Percentiles rank a stretch among this genome's conserved stretches.
phyloP scores from a whole-genome alignment of 2,888 invertebrate species.

The Apeira syringaria region DNA sequence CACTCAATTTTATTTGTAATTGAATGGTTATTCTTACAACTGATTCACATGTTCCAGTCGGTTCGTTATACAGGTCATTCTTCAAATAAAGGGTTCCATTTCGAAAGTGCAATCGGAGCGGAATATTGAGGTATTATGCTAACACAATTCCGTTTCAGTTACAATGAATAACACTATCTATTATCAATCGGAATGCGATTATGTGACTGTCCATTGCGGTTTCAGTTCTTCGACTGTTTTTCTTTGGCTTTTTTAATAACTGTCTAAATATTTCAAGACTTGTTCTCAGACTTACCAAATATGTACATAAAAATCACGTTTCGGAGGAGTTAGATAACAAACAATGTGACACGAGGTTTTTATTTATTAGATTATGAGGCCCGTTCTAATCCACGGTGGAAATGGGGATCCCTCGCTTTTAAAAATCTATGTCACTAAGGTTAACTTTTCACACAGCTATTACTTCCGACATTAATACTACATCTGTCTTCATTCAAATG shows the following conservation, averaged over 20 bases:
- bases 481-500: slow-evolving; percentile 7
- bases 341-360: too few relatives aligned
- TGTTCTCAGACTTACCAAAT: too few relatives aligned
- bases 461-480: slow-evolving; percentile 18
- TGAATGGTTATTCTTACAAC: slow-evolving; percentile 13
- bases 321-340: too few relatives aligned
- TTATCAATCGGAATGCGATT: slow-evolving; percentile 9
- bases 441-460: slow-evolving; percentile 13
- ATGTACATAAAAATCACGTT: background rate
- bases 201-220: slow-evolving; percentile 5
- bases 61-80: slow-evolving; percentile 42
- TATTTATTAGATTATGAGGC: too few relatives aligned
- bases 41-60: slow-evolving; percentile 37
- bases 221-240: slow-evolving; percentile 3
- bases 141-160: slow-evolving; percentile 23
- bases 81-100: slow-evolving; percentile 41
- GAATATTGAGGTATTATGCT: slow-evolving; percentile 28
- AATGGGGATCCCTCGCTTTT: too few relatives aligned
- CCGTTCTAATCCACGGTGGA: too few relatives aligned
- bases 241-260: background rate
- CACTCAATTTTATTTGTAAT: too few relatives aligned
- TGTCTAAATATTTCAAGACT: too few relatives aligned
- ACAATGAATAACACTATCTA: slow-evolving; percentile 18
- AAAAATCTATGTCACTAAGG: slow-evolving; percentile 18
- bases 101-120: slow-evolving; percentile 46